Conservation (phyloP, 2,113 vertebrate genomes). For the Turnix velox region DNA sequence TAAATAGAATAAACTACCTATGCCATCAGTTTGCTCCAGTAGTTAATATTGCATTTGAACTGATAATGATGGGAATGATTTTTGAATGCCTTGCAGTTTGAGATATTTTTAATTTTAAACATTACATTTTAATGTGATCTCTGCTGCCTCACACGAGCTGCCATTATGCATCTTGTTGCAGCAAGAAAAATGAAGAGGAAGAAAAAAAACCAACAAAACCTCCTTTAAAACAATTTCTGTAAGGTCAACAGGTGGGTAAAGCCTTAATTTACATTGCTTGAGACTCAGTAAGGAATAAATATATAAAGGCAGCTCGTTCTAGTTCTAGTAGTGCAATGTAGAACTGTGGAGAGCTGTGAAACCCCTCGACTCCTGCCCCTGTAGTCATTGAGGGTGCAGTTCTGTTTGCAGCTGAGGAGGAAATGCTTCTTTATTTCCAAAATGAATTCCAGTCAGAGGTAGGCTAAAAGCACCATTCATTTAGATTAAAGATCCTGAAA, state of each 20-base stretch:
- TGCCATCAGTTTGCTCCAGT: neutral
- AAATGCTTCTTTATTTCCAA: constrained; percentile 43
- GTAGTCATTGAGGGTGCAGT: neutral
- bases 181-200: neutral
- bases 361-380: neutral
- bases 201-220: no score
- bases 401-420: neutral
- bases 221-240: neutral
- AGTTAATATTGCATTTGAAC: constrained; percentile 6
- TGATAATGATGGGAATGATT: neutral
- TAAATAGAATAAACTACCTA: neutral
- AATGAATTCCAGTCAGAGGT: constrained; percentile 63
- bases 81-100: neutral
- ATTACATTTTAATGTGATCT: constrained; percentile 3
- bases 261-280: constrained; percentile 1
- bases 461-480: constrained; percentile 63
- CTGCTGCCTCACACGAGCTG: neutral
- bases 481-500: constrained; percentile 60
- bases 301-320: neutral
- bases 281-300: neutral
- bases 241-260: neutral
- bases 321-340: neutral
- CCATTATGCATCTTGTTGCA: neutral
- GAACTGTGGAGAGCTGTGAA: neutral
- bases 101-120: neutral